phyloP scores from a whole-genome alignment of 2,797 vertebrate genomes.

The Neostethus bicornis region DNA sequence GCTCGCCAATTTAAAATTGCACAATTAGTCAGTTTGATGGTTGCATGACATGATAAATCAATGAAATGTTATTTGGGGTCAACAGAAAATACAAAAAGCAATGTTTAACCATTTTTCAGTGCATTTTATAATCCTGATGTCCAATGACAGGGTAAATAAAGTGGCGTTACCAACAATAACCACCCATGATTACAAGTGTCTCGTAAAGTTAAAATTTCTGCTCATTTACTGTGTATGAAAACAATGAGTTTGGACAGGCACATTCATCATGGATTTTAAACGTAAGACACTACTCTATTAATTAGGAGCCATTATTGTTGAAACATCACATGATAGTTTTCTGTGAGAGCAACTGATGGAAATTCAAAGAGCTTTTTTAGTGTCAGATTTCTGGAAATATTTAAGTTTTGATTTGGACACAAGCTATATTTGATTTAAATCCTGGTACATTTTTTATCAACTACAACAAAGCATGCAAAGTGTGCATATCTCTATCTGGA shows the following conservation, averaged over 20 bases:
- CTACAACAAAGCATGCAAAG: no score
- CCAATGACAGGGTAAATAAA: constrained; percentile 51
- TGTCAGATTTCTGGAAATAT: constrained; percentile 63
- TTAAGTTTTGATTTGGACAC: no score
- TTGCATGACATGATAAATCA: constrained; percentile 8
- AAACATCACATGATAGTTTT: constrained; percentile 21
- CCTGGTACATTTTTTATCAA: no score
- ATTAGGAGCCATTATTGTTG: constrained; percentile 31
- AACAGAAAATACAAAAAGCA: not conserved
- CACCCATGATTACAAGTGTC: constrained; percentile 36
- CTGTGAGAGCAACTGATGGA: constrained; percentile 41
- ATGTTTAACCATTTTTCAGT: constrained; percentile 13
- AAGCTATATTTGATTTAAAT: no score
- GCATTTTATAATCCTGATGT: constrained; percentile 32
- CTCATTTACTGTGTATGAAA: constrained; percentile 37
- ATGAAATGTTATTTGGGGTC: not conserved
- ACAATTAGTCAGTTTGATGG: not conserved
- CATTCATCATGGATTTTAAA: constrained; percentile 34
- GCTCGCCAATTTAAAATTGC: no score
- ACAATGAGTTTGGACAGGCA: constrained; percentile 29
- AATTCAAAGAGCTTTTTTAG: constrained; percentile 52
- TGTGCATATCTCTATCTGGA: no score
- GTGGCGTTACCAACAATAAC: constrained; percentile 51
- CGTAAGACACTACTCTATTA: constrained; percentile 33
- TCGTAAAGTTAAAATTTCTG: constrained; percentile 17